Base-by-base conservation (phyloP, 2,888 invertebrate genomes). In the Unio pictorum region DNA sequence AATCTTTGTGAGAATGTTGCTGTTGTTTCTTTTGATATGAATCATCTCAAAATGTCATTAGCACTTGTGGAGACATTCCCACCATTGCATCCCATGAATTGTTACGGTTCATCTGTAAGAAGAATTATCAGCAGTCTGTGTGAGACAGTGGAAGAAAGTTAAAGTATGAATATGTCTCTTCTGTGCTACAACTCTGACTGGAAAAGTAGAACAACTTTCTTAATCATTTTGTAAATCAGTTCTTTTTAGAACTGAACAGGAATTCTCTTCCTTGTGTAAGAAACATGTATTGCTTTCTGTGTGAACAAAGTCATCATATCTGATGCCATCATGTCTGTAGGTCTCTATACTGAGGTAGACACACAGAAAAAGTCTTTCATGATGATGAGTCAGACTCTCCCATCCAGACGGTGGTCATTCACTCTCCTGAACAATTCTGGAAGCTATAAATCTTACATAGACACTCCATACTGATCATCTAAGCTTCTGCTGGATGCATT, bases 401-500 rank as follows among this genome's bases (percentile, higher is more conserved):
- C 77, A 60, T 34, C 79, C 75, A 6, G 65, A 57, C 28, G 68
- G 61, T 57, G 61, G 63, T 23, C 61, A 64, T 23, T 57, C 30
- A 61, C 74, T 75, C 34, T 69, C 74, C 64, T 74, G 76, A 60
- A 90, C 81, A 74, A 95, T 84, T 95, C 95, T 0, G 95, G 94
- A 64, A 95, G 90, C 88, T 95, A 94, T 81, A 93, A 1, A 34
- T 34, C 34, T 34, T 34, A 8, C 34, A 34, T 34, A 8, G 7
- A 34, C 34, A 34, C 34, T 8, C 34, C 34, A 34, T 8, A 34
- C 34, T 34, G 34, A 34, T 95, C 95, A 87, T 95, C 95, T 67
- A 95, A 90, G 56, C 95, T 92, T 66, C 93, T 93, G 82, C 94
- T 90, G 71, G 86, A 85, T 30, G 80, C 84, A 70, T 79, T 76